These are phyloP conservation scores for Lasioglossum calceatum DNA, from an alignment of 2,888 invertebrate species.

Conservation along the genomic window DNA sequence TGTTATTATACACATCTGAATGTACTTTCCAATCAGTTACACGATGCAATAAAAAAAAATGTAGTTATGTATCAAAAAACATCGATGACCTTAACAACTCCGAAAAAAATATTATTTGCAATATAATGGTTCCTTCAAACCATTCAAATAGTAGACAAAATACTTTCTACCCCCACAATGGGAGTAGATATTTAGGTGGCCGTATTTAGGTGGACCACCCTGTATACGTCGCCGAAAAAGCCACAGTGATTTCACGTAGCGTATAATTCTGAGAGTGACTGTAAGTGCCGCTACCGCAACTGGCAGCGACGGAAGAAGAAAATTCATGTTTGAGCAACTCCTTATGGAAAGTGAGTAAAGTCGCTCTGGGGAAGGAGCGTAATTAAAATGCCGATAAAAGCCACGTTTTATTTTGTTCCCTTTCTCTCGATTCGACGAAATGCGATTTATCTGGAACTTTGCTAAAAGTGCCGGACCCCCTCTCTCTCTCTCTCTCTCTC, in stretches of 20 bases:
- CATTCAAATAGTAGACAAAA: no score
- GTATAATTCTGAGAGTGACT: neutral
- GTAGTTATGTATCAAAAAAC: no score
- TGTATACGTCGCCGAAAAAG: neutral
- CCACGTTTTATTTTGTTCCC: constrained; percentile 40
- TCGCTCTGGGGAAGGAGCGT: constrained; percentile 2
- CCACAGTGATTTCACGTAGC: neutral
- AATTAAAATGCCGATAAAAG: constrained; percentile 52
- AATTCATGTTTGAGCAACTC: constrained; percentile 15
- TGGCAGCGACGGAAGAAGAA: neutral
- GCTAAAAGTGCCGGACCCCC: constrained; percentile 28
- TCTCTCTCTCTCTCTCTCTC: neutral
- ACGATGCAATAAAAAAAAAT: no score
- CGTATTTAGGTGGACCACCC: no score
- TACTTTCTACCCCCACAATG: no score
- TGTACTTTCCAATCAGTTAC: no score
- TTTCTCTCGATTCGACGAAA: constrained; percentile 36
- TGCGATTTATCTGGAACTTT: constrained; percentile 52
- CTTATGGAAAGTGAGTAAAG: constrained; percentile 10
- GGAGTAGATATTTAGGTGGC: no score
- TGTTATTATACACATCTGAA: no score
- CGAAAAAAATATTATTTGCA: no score
- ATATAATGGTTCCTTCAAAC: no score
- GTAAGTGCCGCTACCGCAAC: neutral
- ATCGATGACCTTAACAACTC: no score